Conservation (phyloP, 1,140 invertebrate genomes). For the Drosophila burlai region DNA sequence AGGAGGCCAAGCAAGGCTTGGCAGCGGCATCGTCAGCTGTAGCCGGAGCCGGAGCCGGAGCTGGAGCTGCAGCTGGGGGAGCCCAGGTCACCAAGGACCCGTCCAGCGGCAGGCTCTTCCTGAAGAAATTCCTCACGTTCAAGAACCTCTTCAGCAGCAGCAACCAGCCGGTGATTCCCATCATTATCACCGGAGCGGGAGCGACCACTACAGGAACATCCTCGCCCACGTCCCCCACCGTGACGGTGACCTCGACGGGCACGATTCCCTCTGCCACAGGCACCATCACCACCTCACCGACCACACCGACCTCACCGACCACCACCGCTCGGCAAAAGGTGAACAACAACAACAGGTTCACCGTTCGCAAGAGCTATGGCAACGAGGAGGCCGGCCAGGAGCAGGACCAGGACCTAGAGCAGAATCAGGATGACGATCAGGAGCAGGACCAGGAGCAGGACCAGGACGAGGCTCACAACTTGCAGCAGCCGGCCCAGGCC, state of each 20-base stretch:
- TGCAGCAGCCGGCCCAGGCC: slow-evolving; percentile 19
- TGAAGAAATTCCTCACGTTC: slow-evolving; percentile 78
- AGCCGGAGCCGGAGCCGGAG: background rate
- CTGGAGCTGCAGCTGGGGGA: background rate
- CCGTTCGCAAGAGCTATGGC: slow-evolving; percentile 15
- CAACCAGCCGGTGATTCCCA: slow-evolving; percentile 69
- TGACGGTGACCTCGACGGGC: slow-evolving; percentile 65
- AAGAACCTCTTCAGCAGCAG: slow-evolving; percentile 74
- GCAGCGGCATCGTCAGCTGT: background rate
- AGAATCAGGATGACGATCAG: slow-evolving; percentile 12
- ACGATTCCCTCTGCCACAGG: slow-evolving; percentile 64
- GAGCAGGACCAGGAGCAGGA: slow-evolving; percentile 14
- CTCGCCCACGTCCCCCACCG: slow-evolving; percentile 2
- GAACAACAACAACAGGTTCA: background rate
- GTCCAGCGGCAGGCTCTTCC: slow-evolving; percentile 73
- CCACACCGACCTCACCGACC: slow-evolving; percentile 4
- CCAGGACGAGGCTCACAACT: slow-evolving; percentile 16
- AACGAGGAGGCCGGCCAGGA: slow-evolving; percentile 1
- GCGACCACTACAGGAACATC: background rate
- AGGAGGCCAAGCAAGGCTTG: slow-evolving; percentile 5
- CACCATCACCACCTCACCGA: slow-evolving; percentile 57
- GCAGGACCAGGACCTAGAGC: slow-evolving; percentile 1
- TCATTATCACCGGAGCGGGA: slow-evolving; percentile 66
- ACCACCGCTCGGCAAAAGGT: background rate
- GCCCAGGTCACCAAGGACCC: slow-evolving; percentile 49